These are phyloP conservation scores for Euwallacea fornicatus DNA, from an alignment of 1,140 invertebrate species.

Conservation along the genomic window DNA sequence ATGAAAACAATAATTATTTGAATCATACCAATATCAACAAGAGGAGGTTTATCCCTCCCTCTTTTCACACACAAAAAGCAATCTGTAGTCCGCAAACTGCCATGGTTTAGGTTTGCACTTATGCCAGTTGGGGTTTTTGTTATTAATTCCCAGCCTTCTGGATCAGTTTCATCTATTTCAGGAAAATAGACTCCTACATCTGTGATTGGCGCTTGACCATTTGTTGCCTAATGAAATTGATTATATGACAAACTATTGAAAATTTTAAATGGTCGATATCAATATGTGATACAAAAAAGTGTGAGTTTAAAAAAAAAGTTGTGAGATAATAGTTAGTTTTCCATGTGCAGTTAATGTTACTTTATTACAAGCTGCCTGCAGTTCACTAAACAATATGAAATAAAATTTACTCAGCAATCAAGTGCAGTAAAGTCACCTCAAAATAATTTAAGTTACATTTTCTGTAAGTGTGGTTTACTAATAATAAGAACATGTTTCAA, in stretches of 20 bases:
- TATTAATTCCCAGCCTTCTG: conserved; percentile 79
- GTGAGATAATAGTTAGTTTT: no score
- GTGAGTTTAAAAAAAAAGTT: no score
- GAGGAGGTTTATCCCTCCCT: conserved; percentile 91
- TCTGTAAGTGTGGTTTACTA: no score
- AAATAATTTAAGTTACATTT: no score
- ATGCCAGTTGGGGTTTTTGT: conserved; percentile 83
- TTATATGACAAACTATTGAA: background rate
- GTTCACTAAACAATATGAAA: no score
- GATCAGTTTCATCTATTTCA: conserved; percentile 80
- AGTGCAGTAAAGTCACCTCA: no score
- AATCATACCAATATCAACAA: conserved; percentile 91
- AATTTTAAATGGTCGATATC: no score
- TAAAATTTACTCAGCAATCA: no score
- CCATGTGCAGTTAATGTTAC: no score
- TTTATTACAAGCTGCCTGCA: no score
- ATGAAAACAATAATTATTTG: conserved; percentile 12
- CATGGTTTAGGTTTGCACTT: conserved; percentile 95
- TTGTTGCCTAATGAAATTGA: conserved; percentile 54
- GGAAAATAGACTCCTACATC: conserved; percentile 92
- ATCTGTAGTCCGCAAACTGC: conserved; percentile 88
- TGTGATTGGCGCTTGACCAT: conserved; percentile 86
- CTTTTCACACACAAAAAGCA: conserved; percentile 91
- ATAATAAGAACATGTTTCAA: no score
- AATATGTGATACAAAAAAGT: no score